These are phyloP conservation scores for Hypselothyrea guttata DNA, from an alignment of 2,888 invertebrate species.

Conservation along the genomic window DNA sequence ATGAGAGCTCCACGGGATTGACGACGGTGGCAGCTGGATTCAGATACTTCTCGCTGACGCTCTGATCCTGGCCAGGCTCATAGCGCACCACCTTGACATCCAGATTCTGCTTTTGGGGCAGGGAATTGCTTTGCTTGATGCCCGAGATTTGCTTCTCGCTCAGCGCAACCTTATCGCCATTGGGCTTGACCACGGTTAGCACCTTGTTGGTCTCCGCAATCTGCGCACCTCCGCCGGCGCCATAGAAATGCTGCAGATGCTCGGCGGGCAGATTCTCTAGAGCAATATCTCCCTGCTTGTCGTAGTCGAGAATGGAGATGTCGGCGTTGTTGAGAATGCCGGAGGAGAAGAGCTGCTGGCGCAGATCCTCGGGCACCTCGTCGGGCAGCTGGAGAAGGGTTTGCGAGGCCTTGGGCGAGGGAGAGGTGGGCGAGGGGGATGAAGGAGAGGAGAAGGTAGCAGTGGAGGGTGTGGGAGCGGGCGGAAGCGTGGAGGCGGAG, in stretches of 20 bases:
- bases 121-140: constrained; percentile 72
- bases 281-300: constrained; percentile 93
- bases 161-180: constrained; percentile 84
- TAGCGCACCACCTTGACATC: constrained; percentile 94
- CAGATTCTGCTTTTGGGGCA: constrained; percentile 85
- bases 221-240: constrained; percentile 90
- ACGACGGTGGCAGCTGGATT: constrained; percentile 88
- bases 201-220: constrained; percentile 88
- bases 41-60: constrained; percentile 88
- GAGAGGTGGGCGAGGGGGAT: neutral
- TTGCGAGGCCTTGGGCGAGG: constrained; percentile 61
- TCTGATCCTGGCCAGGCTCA: constrained; percentile 89
- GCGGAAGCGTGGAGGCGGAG: neutral
- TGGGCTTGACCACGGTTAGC: constrained; percentile 86
- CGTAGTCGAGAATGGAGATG: constrained; percentile 93
- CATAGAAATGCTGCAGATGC: constrained; percentile 92
- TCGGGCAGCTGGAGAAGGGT: constrained; percentile 87
- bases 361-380: constrained; percentile 93
- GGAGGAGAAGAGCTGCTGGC: constrained; percentile 91
- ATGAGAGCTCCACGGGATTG: constrained; percentile 88
- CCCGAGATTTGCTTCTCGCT: constrained; percentile 84
- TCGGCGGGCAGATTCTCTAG: constrained; percentile 92
- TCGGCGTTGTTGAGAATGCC: constrained; percentile 94
- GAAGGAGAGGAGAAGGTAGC: neutral
- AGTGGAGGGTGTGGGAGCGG: constrained; percentile 15